Percentiles rank a stretch among this genome's conserved stretches.
Evolutionary conservation across 2,113 vertebrate species (phyloP).

Genomic region (Otocyon megalotis): DNA sequence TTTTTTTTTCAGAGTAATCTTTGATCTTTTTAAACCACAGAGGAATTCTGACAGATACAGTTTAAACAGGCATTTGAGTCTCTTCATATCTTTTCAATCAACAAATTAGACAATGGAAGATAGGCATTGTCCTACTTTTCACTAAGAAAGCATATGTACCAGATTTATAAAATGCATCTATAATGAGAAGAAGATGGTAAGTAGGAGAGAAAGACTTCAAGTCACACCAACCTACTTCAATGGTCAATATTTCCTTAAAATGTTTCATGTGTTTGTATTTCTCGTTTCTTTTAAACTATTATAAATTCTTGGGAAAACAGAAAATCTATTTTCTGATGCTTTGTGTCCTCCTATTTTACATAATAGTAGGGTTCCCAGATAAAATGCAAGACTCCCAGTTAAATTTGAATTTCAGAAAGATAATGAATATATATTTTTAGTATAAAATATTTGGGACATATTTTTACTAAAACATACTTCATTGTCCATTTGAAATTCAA

Average conservation of each 20-base stretch:
- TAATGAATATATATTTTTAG: background rate
- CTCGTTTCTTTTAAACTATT: conserved; percentile 30
- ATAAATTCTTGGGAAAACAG: conserved; percentile 14
- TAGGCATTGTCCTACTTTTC: conserved; percentile 74
- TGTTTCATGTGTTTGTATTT: conserved; percentile 53
- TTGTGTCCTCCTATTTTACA: background rate
- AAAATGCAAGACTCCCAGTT: background rate
- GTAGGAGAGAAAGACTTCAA: background rate
- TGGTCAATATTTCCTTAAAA: conserved; percentile 51
- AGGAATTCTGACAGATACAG: conserved; percentile 76
- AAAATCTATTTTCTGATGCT: background rate
- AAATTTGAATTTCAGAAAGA: conserved; percentile 9
- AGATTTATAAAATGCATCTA: conserved; percentile 76
- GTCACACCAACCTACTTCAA: conserved; percentile 10
- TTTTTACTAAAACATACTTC: background rate
- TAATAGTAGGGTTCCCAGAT: background rate
- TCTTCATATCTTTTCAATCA: conserved; percentile 81
- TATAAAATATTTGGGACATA: background rate
- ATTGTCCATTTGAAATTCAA: background rate
- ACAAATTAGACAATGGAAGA: conserved; percentile 75
- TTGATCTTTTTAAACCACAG: conserved; percentile 77
- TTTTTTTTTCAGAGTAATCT: conserved; percentile 79
- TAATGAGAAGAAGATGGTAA: conserved; percentile 76
- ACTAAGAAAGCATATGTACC: conserved; percentile 63
- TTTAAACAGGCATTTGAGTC: conserved; percentile 71